Evolutionary conservation across 2,888 invertebrate genomes (phyloP).

Genomic region (Penaeus monodon): DNA sequence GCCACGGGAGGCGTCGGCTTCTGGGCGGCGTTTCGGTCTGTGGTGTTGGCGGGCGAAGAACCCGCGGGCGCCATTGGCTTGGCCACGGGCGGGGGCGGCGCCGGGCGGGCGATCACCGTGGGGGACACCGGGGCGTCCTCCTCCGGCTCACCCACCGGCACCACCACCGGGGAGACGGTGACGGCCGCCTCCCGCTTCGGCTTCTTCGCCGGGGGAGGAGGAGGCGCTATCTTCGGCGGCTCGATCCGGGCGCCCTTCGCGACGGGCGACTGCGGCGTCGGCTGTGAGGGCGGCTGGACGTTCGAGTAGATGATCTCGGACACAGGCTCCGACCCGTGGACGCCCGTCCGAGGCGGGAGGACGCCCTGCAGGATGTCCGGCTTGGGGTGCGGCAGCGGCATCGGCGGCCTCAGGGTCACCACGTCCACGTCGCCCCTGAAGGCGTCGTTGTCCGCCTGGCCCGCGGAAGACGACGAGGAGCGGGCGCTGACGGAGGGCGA

Average conservation of each 20-base stretch:
- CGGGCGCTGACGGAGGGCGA: not conserved
- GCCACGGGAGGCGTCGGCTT: conserved; percentile 1
- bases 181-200: not conserved
- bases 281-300: conserved; percentile 1
- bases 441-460: conserved; percentile 4
- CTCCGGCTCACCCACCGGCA: not conserved
- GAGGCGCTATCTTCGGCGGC: conserved; percentile 17
- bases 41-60: not conserved
- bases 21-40: not conserved
- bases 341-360: not conserved
- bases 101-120: conserved; percentile 32
- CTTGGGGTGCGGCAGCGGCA: conserved; percentile 21
- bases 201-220: conserved; percentile 23
- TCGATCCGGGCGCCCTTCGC: not conserved
- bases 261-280: too few species aligned
- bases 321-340: not conserved
- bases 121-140: conserved; percentile 7
- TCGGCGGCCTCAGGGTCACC: conserved; percentile 27
- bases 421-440: conserved; percentile 21
- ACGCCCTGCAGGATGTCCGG: not conserved
- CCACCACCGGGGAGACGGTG: conserved; percentile 4
- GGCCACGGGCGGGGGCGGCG: conserved; percentile 32
- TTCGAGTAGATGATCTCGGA: conserved; percentile 22
- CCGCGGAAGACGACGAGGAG: not conserved
- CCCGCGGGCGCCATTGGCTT: not conserved